phyloP scores from a whole-genome alignment of 2,797 vertebrate genomes.

The Pitangus sulphuratus region DNA sequence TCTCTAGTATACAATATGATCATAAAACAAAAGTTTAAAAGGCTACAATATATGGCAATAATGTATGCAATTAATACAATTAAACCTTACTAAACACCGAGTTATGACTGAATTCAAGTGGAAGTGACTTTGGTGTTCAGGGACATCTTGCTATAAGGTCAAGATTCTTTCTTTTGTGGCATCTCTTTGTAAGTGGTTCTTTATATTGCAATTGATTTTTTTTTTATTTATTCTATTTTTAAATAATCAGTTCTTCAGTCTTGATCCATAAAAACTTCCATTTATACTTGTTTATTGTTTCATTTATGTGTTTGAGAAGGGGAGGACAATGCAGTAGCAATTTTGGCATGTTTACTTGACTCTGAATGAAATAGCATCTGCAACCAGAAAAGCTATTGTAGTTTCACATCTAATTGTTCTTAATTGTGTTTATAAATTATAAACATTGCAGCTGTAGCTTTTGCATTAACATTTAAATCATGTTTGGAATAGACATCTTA shows the following conservation, averaged over 20 bases:
- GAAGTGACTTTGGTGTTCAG: not conserved
- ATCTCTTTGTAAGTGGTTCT: not conserved
- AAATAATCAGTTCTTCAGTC: not conserved
- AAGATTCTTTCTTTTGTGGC: not conserved
- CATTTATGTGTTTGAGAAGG: not conserved
- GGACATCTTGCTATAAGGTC: not conserved
- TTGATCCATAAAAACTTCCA: not conserved
- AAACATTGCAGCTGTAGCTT: constrained; percentile 8
- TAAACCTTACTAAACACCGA: not conserved
- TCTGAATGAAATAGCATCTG: not conserved
- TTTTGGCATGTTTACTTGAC: not conserved
- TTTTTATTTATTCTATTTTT: not conserved
- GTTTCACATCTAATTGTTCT: constrained; percentile 23
- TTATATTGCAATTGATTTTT: not conserved
- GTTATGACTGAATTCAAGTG: not conserved
- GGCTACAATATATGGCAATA: not conserved
- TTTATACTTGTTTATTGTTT: not conserved
- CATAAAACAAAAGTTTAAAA: not conserved
- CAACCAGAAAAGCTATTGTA: not conserved
- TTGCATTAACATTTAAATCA: not conserved
- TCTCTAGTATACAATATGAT: not conserved
- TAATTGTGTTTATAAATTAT: constrained; percentile 50
- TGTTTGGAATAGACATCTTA: not conserved
- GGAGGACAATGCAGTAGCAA: not conserved
- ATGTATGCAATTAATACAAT: not conserved